Conservation (phyloP, 1,140 invertebrate species). For the Caenorhabditis elegans region DNA sequence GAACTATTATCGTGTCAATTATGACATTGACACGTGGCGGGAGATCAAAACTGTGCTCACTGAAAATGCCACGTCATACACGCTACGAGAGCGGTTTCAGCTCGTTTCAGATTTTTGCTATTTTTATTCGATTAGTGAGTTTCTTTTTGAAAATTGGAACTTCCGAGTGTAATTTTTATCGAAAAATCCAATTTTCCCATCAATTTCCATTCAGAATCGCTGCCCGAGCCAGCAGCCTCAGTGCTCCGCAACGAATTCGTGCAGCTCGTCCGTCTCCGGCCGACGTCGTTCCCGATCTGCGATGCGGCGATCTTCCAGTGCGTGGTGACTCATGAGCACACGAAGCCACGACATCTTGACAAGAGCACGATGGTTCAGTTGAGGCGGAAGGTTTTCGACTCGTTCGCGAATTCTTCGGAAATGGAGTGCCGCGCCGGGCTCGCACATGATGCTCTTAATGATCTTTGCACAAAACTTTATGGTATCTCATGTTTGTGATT, state of each 20-base stretch:
- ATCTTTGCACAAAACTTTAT: slow-evolving; percentile 33
- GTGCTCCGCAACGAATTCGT: slow-evolving; percentile 31
- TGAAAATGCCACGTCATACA: slow-evolving; percentile 36
- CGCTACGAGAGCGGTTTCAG: slow-evolving; percentile 20
- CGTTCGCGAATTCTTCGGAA: slow-evolving; percentile 8
- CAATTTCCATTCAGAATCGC: slow-evolving; percentile 19
- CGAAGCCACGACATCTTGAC: not conserved
- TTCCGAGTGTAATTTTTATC: too few relatives aligned
- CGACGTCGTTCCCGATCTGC: slow-evolving; percentile 32
- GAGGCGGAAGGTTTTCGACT: slow-evolving; percentile 9
- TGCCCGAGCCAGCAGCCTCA: slow-evolving; percentile 29
- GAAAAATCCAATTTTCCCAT: too few relatives aligned
- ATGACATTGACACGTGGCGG: slow-evolving; percentile 39
- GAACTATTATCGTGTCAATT: slow-evolving; percentile 38
- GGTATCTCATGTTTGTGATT: slow-evolving; percentile 29
- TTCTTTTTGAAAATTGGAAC: not conserved
- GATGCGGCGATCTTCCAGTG: slow-evolving; percentile 15
- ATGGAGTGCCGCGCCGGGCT: slow-evolving; percentile 31
- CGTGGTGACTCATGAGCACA: not conserved
- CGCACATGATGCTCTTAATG: slow-evolving; percentile 40
- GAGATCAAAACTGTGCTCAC: slow-evolving; percentile 10
- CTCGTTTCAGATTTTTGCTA: slow-evolving; percentile 39
- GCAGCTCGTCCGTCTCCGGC: slow-evolving; percentile 17
- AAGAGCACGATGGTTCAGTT: not conserved
- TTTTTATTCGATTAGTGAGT: slow-evolving; percentile 25